Conservation (phyloP, 2,888 invertebrate species). For the Scaptomyza caliginosa region DNA sequence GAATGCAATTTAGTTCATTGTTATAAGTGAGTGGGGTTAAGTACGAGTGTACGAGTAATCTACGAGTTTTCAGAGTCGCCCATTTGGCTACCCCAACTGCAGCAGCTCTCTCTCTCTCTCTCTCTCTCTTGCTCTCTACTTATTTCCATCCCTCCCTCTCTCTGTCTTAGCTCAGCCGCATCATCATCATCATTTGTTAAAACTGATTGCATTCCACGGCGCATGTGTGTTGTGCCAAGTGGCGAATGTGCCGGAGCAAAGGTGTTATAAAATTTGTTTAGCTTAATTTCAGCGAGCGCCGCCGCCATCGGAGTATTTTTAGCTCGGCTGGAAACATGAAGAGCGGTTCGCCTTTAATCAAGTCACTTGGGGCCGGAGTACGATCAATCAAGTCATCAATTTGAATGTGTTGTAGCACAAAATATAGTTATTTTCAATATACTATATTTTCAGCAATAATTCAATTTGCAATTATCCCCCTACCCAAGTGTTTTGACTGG, state of each 20-base stretch:
- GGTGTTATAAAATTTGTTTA: constrained; percentile 83
- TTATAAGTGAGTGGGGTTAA: constrained; percentile 81
- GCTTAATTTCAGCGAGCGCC: constrained; percentile 80
- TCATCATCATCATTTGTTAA: constrained; percentile 80
- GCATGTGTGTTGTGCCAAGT: constrained; percentile 45
- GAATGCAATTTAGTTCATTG: constrained; percentile 81
- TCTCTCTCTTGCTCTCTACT: constrained; percentile 7
- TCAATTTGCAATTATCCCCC: constrained; percentile 79
- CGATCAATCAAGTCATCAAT: constrained; percentile 79
- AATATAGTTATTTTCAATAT: constrained; percentile 79
- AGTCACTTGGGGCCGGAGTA: constrained; percentile 43
- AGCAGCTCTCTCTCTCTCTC: constrained; percentile 1
- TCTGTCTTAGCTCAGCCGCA: constrained; percentile 30
- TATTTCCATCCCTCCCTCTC: too few relatives aligned
- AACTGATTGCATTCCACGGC: constrained; percentile 74
- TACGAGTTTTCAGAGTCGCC: constrained; percentile 37
- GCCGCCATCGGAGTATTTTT: constrained; percentile 50
- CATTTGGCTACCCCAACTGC: background rate
- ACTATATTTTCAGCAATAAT: constrained; percentile 75
- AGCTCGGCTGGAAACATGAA: constrained; percentile 45
- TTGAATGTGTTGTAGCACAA: constrained; percentile 79
- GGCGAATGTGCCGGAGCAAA: constrained; percentile 64
- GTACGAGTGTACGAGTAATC: constrained; percentile 72
- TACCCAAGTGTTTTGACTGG: constrained; percentile 76
- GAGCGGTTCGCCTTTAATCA: constrained; percentile 69